phyloP scores from a whole-genome alignment of 2,888 invertebrate genomes.

The Latrodectus hesperus region DNA sequence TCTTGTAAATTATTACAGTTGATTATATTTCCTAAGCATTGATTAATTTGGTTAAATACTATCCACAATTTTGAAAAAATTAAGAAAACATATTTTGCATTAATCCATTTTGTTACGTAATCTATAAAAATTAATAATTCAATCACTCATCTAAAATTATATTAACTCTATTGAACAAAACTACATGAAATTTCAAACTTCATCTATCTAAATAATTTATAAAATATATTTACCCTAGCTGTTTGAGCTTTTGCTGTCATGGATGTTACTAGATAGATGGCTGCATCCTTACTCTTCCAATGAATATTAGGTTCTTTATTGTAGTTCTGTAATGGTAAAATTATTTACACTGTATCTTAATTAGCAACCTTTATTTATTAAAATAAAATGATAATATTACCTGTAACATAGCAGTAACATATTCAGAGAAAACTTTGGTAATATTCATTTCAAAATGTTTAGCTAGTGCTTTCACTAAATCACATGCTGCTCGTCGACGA shows the following conservation, averaged over 20 bases:
- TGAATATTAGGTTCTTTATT: constrained; percentile 83
- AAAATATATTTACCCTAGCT: constrained; percentile 77
- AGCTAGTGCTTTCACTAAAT: constrained; percentile 93
- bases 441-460: constrained; percentile 90
- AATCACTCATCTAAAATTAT: no score
- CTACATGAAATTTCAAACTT: no score
- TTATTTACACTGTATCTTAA: no score
- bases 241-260: constrained; percentile 92
- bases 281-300: constrained; percentile 97
- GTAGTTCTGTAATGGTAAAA: constrained; percentile 80
- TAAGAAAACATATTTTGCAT: no score
- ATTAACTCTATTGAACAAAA: no score
- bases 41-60: no score
- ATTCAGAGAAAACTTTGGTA: constrained; percentile 90
- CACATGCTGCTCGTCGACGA: constrained; percentile 94
- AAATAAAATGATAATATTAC: constrained; percentile 75
- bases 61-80: no score
- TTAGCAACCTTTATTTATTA: neutral
- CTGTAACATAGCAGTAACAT: constrained; percentile 80
- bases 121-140: no score
- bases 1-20: no score
- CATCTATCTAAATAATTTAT: no score
- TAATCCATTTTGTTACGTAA: no score
- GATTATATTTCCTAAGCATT: no score
- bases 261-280: constrained; percentile 95